A percentile compares a stretch with the other conserved stretches of the same genome.
Evolutionary conservation across 2,888 invertebrate genomes (phyloP).

Genomic region (Pseudococcus viburni): DNA sequence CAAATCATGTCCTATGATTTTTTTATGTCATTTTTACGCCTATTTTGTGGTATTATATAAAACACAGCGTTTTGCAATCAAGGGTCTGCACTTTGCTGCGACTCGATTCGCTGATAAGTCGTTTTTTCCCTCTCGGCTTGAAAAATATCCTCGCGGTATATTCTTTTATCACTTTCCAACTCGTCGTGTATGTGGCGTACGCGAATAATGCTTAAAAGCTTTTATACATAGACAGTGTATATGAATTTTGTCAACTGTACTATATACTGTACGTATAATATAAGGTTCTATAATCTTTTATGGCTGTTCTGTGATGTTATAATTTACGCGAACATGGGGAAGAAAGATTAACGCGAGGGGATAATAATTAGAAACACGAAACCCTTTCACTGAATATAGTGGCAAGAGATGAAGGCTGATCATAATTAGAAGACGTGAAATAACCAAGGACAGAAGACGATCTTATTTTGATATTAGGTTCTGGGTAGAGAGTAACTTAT

Average conservation of each 20-base stretch:
- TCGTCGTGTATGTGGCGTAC: neutral
- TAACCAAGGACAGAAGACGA: slow-evolving; percentile 25
- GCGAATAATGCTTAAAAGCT: slow-evolving; percentile 11
- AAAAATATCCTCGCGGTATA: neutral
- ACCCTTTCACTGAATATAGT: slow-evolving; percentile 27
- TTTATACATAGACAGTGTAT: neutral
- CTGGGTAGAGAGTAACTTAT: slow-evolving; percentile 36
- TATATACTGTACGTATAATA: neutral
- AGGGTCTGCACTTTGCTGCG: slow-evolving; percentile 7
- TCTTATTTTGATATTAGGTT: slow-evolving; percentile 42
- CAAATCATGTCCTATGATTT: slow-evolving; percentile 38
- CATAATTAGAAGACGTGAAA: slow-evolving; percentile 52
- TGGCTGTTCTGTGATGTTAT: slow-evolving; percentile 34
- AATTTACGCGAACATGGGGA: slow-evolving; percentile 2
- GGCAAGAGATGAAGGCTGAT: slow-evolving; percentile 28
- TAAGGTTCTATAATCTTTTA: slow-evolving; percentile 46
- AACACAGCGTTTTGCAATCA: slow-evolving; percentile 38
- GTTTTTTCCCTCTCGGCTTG: neutral
- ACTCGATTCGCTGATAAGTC: slow-evolving; percentile 54
- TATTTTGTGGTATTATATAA: slow-evolving; percentile 7
- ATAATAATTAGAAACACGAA: slow-evolving; percentile 52
- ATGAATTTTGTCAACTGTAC: slow-evolving; percentile 19
- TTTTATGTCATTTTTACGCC: slow-evolving; percentile 49
- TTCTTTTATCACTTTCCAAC: slow-evolving; percentile 9
- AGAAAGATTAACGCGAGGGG: slow-evolving; percentile 51